Conservation (phyloP, 1,140 invertebrate species). For the Babylonia areolata region DNA sequence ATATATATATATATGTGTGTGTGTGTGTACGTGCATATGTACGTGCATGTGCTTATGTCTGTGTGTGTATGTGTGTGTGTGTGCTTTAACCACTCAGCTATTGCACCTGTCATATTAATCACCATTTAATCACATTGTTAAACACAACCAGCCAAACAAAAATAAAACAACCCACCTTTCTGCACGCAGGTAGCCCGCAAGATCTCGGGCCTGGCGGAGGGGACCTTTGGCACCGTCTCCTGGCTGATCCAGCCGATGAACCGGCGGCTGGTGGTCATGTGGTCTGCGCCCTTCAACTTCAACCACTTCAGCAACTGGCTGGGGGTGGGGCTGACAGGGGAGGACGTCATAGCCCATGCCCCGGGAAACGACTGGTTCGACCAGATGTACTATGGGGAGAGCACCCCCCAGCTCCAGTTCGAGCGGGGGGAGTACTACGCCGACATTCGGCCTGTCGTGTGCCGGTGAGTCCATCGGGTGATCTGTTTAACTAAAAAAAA, state of each 20-base stretch:
- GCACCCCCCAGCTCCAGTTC: background rate
- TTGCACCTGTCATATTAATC: too few relatives aligned
- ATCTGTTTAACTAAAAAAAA: too few relatives aligned
- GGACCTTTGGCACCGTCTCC: background rate
- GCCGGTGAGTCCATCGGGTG: background rate
- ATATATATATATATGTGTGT: too few relatives aligned
- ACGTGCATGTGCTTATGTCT: too few relatives aligned
- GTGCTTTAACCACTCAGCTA: too few relatives aligned
- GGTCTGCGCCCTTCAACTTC: background rate
- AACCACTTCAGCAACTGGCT: slow-evolving; percentile 2
- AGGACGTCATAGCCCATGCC: background rate
- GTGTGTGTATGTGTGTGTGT: too few relatives aligned
- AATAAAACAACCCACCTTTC: too few relatives aligned
- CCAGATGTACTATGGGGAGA: background rate
- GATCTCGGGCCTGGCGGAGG: background rate
- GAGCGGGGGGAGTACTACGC: background rate
- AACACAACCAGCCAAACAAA: too few relatives aligned
- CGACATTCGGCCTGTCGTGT: background rate
- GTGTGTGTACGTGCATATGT: too few relatives aligned
- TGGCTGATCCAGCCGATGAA: background rate
- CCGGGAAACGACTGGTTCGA: background rate
- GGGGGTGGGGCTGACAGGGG: background rate
- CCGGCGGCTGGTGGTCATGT: background rate
- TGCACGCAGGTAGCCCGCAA: background rate
- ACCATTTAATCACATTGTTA: too few relatives aligned